Evolutionary conservation across 2,888 invertebrate species (phyloP), one percentile per base, ranked within the genome.

Genomic region (Ernsta delagoae): DNA sequence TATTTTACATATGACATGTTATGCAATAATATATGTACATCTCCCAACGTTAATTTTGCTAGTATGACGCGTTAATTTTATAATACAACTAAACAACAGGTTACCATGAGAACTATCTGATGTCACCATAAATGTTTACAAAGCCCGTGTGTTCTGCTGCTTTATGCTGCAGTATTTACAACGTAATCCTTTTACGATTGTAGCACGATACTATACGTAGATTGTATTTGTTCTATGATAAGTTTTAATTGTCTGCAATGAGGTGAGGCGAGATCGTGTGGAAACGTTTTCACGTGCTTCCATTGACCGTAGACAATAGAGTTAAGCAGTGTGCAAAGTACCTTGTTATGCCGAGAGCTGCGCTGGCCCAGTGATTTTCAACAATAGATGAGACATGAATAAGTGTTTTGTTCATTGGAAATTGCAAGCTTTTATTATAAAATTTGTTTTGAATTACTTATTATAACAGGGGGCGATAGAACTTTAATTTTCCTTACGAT

Each of bases 281-380:
- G 66, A 66, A 59, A 59, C 53, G 39, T 59, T 50, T 53, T 67
- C 60, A 60, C 43, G 66, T 66, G 56, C 41, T 67, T 60, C 43
- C 60, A 67, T 36, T 60, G 41, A 54, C 54, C 54, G 60, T 67
- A 50, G 60, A 66, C 66, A 67, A 60, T 61, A 67, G 60, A 34
- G 31, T 60, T 50, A 53, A 59, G 48, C 59, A 59, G 41, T 57
- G 60, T 12, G 48, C 36, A 61, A 67, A 54, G 54, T 67, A 54
- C 60, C 54, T 61, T 67, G 54, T 67, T 67, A 61, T 56, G 36
- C 12, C 53, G 24, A 59, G 50, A 24, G 50, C 24, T 65, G 48
- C 48, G 31, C 36, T 59, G 45, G 36, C n/a, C 45, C 65, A 65
- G 11, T 65, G 48, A 59, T 59, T 65, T 65, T 39, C 9, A 50